Evolutionary conservation across 2,113 vertebrate species (phyloP).

Genomic region (Perognathus longimembris): DNA sequence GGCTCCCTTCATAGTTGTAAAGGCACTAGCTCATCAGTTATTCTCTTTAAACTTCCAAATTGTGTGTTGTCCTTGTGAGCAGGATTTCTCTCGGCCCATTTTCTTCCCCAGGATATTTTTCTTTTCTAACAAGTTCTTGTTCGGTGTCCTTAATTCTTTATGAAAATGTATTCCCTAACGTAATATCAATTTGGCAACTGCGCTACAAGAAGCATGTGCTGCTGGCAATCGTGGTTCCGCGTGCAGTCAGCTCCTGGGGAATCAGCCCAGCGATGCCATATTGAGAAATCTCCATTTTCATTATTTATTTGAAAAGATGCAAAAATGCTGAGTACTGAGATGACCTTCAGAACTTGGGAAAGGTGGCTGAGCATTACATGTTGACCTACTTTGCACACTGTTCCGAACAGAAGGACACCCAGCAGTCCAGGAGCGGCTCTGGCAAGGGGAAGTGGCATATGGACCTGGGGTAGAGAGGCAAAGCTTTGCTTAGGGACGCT

Average conservation of each 20-base stretch:
- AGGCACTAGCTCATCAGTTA: background rate
- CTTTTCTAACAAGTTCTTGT: conserved; percentile 41
- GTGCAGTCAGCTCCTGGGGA: conserved; percentile 59
- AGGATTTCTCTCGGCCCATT: background rate
- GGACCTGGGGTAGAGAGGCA: conserved; percentile 57
- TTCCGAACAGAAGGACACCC: conserved; percentile 71
- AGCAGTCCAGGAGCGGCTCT: conserved; percentile 65
- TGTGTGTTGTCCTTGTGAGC: background rate
- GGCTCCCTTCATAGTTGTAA: background rate
- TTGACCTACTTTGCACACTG: conserved; percentile 59
- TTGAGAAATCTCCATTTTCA: conserved; percentile 70
- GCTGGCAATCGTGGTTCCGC: background rate
- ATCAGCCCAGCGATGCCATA: conserved; percentile 56
- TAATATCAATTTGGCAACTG: conserved; percentile 61
- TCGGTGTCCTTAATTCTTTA: conserved; percentile 60
- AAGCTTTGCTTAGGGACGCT: conserved; percentile 52
- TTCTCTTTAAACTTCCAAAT: background rate
- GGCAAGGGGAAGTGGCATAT: conserved; percentile 72
- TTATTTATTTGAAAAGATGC: conserved; percentile 63
- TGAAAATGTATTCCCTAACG: conserved; percentile 67
- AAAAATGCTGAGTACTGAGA: conserved; percentile 60
- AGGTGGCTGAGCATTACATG: background rate
- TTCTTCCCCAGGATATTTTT: background rate
- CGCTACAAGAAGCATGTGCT: conserved; percentile 70
- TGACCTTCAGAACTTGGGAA: conserved; percentile 68